Base-by-base conservation (phyloP, 2,888 invertebrate species). In the Oscheius sp. region DNA sequence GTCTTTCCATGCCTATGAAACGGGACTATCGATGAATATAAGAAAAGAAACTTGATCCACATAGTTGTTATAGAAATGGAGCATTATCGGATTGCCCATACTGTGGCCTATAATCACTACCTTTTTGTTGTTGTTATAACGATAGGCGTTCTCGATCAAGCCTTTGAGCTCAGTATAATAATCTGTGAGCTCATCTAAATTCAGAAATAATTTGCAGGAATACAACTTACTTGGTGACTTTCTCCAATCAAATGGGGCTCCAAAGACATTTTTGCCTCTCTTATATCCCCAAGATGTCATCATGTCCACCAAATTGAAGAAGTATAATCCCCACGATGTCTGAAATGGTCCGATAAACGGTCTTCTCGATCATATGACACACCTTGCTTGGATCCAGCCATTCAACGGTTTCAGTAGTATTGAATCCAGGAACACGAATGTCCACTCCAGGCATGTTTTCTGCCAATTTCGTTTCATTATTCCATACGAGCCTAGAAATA, bases 161-260 rank as follows among this genome's bases (percentile, higher is more conserved):
- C 90, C 87, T 89, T 93, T 94, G 72, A 98, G 89, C 82, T 93
- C 92, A 0, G 90, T 89, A 88, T 95, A 95, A 90, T 93, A 96
- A 27, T 93, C 92, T 25, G 89, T 90, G 85, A 94, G 93, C 89
- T 98, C 98, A 91, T 94, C 97, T 97, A 90, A 63, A 91, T 35
- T 6, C 5, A 35, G 9, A 9, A 35, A 9, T 35, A 35, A 35
- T 9, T 6, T 3, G 35, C 9, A 35, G 35, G n/a, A 18, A 43
- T 55, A 16, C 29, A 68, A 73, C 81, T 74, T 43, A 95, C 96
- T 94, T 81, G 96, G 96, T 74, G 93, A 95, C 91, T 93, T 95
- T 75, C 99, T 92, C 90, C 99, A 99, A 90, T 99, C 98, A 90
- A 94, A 98, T 0, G 98, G 98, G 29, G 97, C 97, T 71, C 96